phyloP scores from a whole-genome alignment of 2,113 vertebrate species.

The Ibidorhyncha struthersii region DNA sequence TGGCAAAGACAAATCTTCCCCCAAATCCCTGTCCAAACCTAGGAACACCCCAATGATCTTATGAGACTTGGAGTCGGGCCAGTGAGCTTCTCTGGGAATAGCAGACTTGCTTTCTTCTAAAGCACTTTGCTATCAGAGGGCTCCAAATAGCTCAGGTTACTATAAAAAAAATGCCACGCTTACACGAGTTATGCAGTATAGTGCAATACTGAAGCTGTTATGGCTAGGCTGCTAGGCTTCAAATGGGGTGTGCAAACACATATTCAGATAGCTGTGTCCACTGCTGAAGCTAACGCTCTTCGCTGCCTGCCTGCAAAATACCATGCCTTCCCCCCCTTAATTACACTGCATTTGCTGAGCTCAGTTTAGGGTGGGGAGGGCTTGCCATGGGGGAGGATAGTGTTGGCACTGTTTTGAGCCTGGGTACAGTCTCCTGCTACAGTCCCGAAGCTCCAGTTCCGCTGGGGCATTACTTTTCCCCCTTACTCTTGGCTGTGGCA shows the following conservation, averaged over 20 bases:
- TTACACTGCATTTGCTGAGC: neutral
- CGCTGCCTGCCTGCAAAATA: neutral
- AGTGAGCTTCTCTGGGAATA: neutral
- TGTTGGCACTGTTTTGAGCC: neutral
- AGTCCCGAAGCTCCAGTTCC: neutral
- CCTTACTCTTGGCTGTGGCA: neutral
- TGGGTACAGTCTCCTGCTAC: neutral
- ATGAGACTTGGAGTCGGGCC: neutral
- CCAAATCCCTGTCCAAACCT: neutral
- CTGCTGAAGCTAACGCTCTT: accelerated
- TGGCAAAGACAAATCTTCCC: neutral
- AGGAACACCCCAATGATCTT: neutral
- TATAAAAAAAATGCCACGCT: neutral
- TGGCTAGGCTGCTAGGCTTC: neutral
- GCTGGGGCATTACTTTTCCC: neutral
- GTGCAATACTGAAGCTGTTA: neutral
- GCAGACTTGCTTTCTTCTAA: neutral
- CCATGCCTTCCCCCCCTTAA: neutral
- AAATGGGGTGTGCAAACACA: neutral
- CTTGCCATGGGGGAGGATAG: neutral
- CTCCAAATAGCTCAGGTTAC: neutral
- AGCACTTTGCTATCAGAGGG: neutral
- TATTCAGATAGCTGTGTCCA: accelerated
- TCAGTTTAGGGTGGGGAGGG: neutral
- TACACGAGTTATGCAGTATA: neutral